Evolutionary conservation across 2,888 invertebrate genomes (phyloP), one percentile per base, ranked within the genome.

Genomic region (Acleris cristana): DNA sequence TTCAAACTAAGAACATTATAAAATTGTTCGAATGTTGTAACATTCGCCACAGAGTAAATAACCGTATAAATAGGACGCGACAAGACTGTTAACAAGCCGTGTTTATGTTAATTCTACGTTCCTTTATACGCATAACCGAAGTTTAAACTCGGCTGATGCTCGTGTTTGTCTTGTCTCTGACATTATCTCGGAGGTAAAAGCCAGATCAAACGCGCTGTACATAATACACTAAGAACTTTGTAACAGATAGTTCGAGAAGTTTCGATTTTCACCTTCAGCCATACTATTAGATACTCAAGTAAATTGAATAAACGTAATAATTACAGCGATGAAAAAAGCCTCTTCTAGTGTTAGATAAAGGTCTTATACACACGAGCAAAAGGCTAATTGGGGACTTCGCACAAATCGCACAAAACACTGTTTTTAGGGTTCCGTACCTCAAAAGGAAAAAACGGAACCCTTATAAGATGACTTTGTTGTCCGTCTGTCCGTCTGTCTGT

Each of bases 81-180:
- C 61, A 55, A 51, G 56, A 3, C 30, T 61, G 65, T 81, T 79
- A 81, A 79, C 76, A 77, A 77, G 73, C 74, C 73, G 76, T 82
- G 80, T 82, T 81, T 83, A 83, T 82, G 82, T 76, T 80, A 83
- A 83, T 81, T 78, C 77, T 77, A 77, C 72, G 75, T 77, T 81
- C 80, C 80, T 73, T 77, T 83, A 80, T 81, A 82, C 69, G 74
- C 57, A 73, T 72, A 71, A 70, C 60, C 67, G 57, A 61, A 70
- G 65, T 65, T 69, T 69, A 70, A 69, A 61, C 71, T 67, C 57
- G 51, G 60, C 44, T 58, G 34, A 52, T 62, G 66, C 48, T 57
- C 61, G 44, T 66, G 61, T 66, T 62, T 66, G 52, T 66, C 56
- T 66, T 66, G 52, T 61, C 66, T 66, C 51, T 61, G 61, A 61